Evolutionary conservation across 2,888 invertebrate genomes (phyloP), one percentile per base, ranked within the genome.

Genomic region (Ormyrus nitidulus): DNA sequence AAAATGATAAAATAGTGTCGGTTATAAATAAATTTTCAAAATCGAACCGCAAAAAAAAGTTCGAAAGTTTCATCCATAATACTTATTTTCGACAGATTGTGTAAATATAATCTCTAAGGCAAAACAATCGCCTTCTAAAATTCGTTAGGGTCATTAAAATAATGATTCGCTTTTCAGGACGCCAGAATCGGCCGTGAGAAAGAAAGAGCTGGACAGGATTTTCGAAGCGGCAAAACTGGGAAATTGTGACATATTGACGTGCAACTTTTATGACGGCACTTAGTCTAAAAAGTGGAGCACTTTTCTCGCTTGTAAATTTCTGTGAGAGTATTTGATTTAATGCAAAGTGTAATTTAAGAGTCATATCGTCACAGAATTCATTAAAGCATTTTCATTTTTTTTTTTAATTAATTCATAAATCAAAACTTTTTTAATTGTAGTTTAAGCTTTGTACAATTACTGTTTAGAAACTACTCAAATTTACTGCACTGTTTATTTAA

Each of bases 221-320:
- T 89, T 91, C 81, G 86, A 85, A 65, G 89, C 90, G 5, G 89
- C 88, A 56, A 88, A 87, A 83, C 86, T 85, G 70, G 88, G 87
- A 83, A 84, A 89, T 69, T 91, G 91, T 82, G 83, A 84, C 75
- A 82, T 81, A 72, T 86, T 89, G 81, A 84, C 82, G 51, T 91
- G 91, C 81, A 69, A 75, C 65, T 81, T 81, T 81, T 81, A 81
- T 53, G 82, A 80, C 71, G 80, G 78, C 72, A 82, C 82, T 82
- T 81, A 79, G 74, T 68, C 77, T 73, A 66, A 79, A 69, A 79
- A 81, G 77, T 79, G 75, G 74, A 82, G 61, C 77, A 69, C 72
- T 79, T 80, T 81, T 74, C 74, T 77, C 70, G 72, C 66, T 73
- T 73, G 56, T 70, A 77, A 79, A 74, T 76, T 79, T 54, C 73